phyloP scores from a whole-genome alignment of 2,888 invertebrate species.

The Monochamus alternatus region DNA sequence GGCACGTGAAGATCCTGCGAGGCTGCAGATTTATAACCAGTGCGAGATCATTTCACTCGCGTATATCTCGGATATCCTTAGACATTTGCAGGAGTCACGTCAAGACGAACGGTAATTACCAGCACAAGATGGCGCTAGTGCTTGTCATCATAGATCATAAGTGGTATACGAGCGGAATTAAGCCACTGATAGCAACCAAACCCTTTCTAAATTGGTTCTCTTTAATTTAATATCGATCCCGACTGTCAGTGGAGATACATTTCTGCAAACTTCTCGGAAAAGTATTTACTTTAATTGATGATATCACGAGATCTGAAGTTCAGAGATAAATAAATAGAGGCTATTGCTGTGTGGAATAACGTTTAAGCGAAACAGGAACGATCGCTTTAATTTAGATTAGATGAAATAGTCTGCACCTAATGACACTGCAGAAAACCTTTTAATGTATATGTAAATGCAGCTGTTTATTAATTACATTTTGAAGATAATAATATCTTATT shows the following conservation, averaged over 20 bases:
- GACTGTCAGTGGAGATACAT: constrained; percentile 41
- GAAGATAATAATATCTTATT: neutral
- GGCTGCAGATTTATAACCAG: constrained; percentile 64
- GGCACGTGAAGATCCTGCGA: constrained; percentile 65
- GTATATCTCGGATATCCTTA: constrained; percentile 62
- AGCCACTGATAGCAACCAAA: constrained; percentile 60
- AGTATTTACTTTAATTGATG: constrained; percentile 40
- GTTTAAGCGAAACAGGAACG: neutral
- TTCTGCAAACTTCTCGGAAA: constrained; percentile 29
- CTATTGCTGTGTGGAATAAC: neutral
- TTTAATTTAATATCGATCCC: constrained; percentile 58
- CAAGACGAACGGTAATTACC: constrained; percentile 63
- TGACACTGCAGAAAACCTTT: no score
- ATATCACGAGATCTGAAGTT: neutral
- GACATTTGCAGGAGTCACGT: constrained; percentile 60
- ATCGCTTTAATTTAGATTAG: neutral
- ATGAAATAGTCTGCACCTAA: no score
- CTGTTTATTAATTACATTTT: neutral
- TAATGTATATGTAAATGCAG: no score
- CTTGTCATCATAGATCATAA: constrained; percentile 64
- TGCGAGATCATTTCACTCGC: constrained; percentile 63
- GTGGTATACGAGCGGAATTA: constrained; percentile 57
- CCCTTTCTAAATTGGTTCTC: constrained; percentile 63
- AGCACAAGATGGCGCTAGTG: constrained; percentile 61
- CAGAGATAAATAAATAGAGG: constrained; percentile 4